Base-by-base conservation (phyloP, 2,113 vertebrate genomes). In the Poeciliopsis prolifica region DNA sequence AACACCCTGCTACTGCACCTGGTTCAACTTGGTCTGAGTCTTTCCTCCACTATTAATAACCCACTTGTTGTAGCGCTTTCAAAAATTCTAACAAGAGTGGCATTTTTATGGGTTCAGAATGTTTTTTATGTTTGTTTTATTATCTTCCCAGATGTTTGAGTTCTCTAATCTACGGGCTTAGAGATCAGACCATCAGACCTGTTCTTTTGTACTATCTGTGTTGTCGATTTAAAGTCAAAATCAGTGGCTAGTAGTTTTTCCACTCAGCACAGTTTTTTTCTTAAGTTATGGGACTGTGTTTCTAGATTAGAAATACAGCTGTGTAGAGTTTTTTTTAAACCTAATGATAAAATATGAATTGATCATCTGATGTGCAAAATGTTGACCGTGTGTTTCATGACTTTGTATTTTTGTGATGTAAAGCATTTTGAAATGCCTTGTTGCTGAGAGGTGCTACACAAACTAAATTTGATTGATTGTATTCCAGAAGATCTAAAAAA, bases 1-100 rank as follows among this genome's bases (percentile, higher is more conserved):
- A 85, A 77, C 51, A 92, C 92, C 0, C 78, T 92, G 63, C 81
- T 92, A 28, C 80, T 92, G 63, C 89, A 93, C n/a, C 35, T 93
- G 68, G 70, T 90, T 19, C 91, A 93, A 83, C 81, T 92, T 48
- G 77, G 74, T 3, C 84, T 92, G 74, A 87, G 80, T 31, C 78
- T 94, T 0, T 81, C 61, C 3, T 85, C 87, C 13, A 85, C 85
- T 0, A 15, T 92, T 0, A 12, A 75, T 65, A 28, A 6, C 54
- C 85, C 84, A 4, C 17, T 93, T 24, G 15, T 89, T 13, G 28
- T 37, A n/a, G 22, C 42, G 11, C 10, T 90, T 0, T 33, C n/a
- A 0, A 65, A 1, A 13, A 1, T 10, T 14, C 1, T 79, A 8
- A n/a, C 35, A 4, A 42, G 11, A 1, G 0, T 70, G 1, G 19